These are phyloP conservation scores for Rutilus rutilus DNA, from an alignment of 2,113 vertebrate species.

Conservation along the genomic window DNA sequence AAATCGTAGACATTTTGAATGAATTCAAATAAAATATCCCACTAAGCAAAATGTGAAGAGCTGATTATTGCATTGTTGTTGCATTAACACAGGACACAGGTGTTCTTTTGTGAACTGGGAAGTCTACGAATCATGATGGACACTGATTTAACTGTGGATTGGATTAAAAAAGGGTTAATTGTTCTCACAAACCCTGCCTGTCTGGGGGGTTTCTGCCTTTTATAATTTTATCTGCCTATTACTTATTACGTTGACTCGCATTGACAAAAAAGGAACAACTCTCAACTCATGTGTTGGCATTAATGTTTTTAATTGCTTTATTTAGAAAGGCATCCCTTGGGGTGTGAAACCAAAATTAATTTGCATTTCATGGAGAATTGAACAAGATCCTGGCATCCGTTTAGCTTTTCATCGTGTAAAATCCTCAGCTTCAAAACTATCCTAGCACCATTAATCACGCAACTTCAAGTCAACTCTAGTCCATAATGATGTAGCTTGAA, in stretches of 20 bases:
- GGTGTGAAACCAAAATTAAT: background rate
- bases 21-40: conserved; percentile 68
- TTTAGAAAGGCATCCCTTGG: background rate
- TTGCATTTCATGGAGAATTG: background rate
- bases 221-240: background rate
- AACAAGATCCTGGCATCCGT: background rate
- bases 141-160: background rate
- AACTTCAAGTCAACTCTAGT: background rate
- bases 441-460: background rate
- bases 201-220: background rate
- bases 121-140: background rate
- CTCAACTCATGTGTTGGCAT: background rate
- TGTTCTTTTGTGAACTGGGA: background rate
- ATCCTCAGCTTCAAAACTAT: background rate
- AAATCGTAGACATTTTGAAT: conserved; percentile 59
- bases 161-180: conserved; percentile 10
- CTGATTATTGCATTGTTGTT: background rate
- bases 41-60: conserved; percentile 31
- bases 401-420: background rate
- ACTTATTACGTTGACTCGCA: background rate
- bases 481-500: background rate
- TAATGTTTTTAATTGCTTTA: conserved; percentile 7
- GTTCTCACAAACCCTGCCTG: background rate
- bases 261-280: background rate
- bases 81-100: background rate